phyloP scores from a whole-genome alignment of 2,113 vertebrate genomes.

The Nerophis ophidion region DNA sequence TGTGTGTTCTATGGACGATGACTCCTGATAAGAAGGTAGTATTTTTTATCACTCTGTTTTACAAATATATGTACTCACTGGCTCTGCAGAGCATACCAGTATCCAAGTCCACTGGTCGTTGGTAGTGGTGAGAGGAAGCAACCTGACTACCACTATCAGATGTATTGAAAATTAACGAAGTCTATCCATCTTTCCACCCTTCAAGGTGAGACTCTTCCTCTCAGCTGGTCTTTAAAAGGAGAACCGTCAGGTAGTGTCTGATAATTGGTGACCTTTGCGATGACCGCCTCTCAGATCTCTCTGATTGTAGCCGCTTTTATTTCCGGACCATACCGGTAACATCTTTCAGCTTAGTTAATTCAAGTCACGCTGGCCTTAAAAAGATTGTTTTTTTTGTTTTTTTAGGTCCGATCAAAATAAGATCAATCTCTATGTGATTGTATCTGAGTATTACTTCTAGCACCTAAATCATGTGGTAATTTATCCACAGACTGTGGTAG shows the following conservation, averaged over 20 bases:
- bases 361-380: slow-evolving; percentile 29
- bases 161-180: slow-evolving; percentile 74
- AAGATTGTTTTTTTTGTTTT: slow-evolving; percentile 21
- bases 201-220: slow-evolving; percentile 57
- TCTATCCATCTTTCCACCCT: slow-evolving; percentile 59
- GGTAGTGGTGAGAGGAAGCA: not conserved
- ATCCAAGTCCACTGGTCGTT: slow-evolving; percentile 63
- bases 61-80: slow-evolving; percentile 79
- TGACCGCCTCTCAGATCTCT: slow-evolving; percentile 52
- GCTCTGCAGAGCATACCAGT: slow-evolving; percentile 73
- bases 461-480: slow-evolving; percentile 24
- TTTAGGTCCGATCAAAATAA: slow-evolving; percentile 58
- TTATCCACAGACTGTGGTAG: slow-evolving; percentile 39
- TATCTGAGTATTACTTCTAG: slow-evolving; percentile 9
- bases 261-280: slow-evolving; percentile 57
- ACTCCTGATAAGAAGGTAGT: slow-evolving; percentile 72
- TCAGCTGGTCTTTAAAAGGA: slow-evolving; percentile 24
- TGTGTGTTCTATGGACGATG: slow-evolving; percentile 62
- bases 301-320: slow-evolving; percentile 40
- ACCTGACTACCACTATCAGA: slow-evolving; percentile 73
- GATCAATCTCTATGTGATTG: slow-evolving; percentile 18
- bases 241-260: slow-evolving; percentile 40
- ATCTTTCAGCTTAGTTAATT: slow-evolving; percentile 19
- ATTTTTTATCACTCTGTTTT: slow-evolving; percentile 77
- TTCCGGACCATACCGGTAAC: slow-evolving; percentile 4